Conservation (phyloP, 2,888 invertebrate species). For the Saturnia pavonia region DNA sequence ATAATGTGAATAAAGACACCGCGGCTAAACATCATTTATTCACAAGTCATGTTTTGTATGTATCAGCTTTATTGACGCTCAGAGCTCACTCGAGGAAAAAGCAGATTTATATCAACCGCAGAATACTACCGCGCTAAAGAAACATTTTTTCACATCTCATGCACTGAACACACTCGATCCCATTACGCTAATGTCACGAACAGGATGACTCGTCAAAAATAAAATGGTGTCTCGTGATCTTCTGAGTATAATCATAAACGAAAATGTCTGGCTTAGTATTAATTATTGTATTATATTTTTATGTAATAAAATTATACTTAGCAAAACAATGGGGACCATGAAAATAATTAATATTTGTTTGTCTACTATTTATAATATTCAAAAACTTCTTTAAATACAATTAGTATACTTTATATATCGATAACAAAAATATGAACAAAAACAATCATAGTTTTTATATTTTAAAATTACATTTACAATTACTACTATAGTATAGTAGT, state of each 20-base stretch:
- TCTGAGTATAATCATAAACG: slow-evolving; percentile 23
- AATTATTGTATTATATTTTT: neutral
- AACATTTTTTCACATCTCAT: slow-evolving; percentile 32
- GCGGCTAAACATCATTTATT: slow-evolving; percentile 31
- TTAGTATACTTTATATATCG: too few species aligned
- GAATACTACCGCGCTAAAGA: slow-evolving; percentile 18
- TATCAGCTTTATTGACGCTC: slow-evolving; percentile 28
- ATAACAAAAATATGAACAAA: too few species aligned
- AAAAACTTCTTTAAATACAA: too few species aligned
- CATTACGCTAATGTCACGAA: slow-evolving; percentile 51
- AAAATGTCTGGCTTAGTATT: slow-evolving; percentile 4
- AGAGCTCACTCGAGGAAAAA: slow-evolving; percentile 20
- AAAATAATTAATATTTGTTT: neutral
- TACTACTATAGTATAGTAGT: too few species aligned
- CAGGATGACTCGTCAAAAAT: slow-evolving; percentile 47
- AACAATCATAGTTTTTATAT: too few species aligned
- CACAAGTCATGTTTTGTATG: slow-evolving; percentile 24
- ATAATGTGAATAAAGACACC: slow-evolving; percentile 27
- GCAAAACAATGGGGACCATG: neutral
- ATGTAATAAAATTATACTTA: neutral
- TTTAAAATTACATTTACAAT: too few species aligned
- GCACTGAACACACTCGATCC: slow-evolving; percentile 35
- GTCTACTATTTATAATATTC: neutral
- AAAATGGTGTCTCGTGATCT: slow-evolving; percentile 32
- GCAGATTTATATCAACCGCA: slow-evolving; percentile 21